These are phyloP conservation scores for Myiagra hebetior DNA, from an alignment of 2,113 vertebrate species.

Conservation along the genomic window DNA sequence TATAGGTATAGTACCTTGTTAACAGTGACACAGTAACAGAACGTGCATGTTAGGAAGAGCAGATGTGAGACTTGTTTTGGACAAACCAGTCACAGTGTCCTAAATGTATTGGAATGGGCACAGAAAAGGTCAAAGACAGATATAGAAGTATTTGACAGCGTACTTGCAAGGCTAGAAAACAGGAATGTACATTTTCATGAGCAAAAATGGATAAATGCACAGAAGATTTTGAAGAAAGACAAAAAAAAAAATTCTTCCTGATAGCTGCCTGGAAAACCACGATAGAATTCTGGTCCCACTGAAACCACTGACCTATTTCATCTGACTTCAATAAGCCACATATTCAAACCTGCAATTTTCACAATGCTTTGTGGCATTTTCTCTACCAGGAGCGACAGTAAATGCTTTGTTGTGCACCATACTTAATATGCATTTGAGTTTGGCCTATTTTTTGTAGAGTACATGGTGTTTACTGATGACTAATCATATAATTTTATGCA, in stretches of 20 bases:
- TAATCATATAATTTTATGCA: background rate
- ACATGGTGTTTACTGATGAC: background rate
- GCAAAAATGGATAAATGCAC: background rate
- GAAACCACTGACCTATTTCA: background rate
- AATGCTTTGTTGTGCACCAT: background rate
- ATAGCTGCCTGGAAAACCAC: background rate
- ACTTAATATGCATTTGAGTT: background rate
- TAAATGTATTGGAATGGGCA: background rate
- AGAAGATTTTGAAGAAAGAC: background rate
- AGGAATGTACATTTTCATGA: background rate
- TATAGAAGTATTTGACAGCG: background rate
- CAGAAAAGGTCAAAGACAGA: background rate
- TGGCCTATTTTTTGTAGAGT: slow-evolving; percentile 5
- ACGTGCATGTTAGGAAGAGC: background rate
- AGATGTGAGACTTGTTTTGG: background rate
- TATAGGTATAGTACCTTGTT: background rate
- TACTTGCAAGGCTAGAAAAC: background rate
- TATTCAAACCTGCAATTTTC: background rate
- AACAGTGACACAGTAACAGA: background rate
- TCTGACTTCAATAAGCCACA: background rate
- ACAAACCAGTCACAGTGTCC: background rate
- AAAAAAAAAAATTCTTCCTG: background rate
- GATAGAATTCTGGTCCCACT: background rate
- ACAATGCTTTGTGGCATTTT: background rate
- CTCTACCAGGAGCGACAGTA: background rate